Evolutionary conservation across 2,888 invertebrate species (phyloP), one percentile per base, ranked within the genome.

Genomic region (Parnassius smintheus): DNA sequence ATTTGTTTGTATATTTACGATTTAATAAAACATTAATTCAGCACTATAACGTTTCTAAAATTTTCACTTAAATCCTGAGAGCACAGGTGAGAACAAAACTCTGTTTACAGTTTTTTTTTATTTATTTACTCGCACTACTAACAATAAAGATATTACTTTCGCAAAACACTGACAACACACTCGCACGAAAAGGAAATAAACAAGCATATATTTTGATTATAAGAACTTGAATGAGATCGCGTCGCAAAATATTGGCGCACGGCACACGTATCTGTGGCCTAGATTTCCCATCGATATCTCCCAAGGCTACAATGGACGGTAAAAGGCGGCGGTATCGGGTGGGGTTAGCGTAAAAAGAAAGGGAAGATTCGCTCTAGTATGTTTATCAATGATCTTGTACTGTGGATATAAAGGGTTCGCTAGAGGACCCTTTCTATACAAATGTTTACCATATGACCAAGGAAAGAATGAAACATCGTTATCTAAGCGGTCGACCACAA

Each of bases 271-370:
- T 82, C 80, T 72, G 64, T 80, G 84, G 66, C 83, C 83, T 71
- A 85, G 75, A 78, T 86, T 75, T 44, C 65, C 54, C 71, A 66
- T 71, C 75, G 78, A 78, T 83, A 82, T 76, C 80, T 73, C 60
- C 65, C 80, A 82, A 86, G 83, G 84, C 69, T 72, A 70, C 61
- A 66, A 59, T 65, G 67, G 70, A 65, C 63, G 58, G 55, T n/a
- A 11, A 49, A 25, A 18, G 35, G n/a, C 18, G 48, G 35, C 1
- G 35, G 35, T 35, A 35, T 7, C 35, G 59, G 56, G 64, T 61
- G 67, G 57, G 62, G 59, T 63, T 61, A 66, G 57, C 59, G 59
- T 57, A 51, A n/a, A 58, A 57, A 58, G 49, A 49, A 45, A 59
- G 51, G 63, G 58, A 9, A 55, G 59, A 53, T 22, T 35, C 42